A percentile compares a stretch with the other conserved stretches of the same genome.
These are phyloP conservation scores for Chrysocyon brachyurus DNA, from an alignment of 2,797 vertebrate genomes.

Conservation along the genomic window DNA sequence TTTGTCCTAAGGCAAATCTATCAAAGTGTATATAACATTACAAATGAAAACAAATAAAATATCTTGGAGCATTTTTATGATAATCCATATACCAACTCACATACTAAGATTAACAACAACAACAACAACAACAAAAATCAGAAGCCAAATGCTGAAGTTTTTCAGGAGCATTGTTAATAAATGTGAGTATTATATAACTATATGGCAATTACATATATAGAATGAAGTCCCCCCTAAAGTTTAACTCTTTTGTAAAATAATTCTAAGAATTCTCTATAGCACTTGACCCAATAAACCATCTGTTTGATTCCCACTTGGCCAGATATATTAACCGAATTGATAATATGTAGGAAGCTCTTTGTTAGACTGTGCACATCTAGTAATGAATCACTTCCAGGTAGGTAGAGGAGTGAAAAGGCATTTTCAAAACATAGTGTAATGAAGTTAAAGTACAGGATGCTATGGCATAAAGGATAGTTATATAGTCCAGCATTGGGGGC, in stretches of 20 bases:
- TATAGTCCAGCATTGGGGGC: not conserved
- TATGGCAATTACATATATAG: not conserved
- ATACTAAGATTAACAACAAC: not conserved
- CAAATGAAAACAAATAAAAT: conserved; percentile 32
- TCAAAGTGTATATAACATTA: not conserved
- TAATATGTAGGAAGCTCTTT: not conserved
- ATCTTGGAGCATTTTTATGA: not conserved
- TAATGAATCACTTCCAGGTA: not conserved
- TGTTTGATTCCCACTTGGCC: not conserved
- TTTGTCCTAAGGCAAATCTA: conserved; percentile 22
- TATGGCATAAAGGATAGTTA: not conserved
- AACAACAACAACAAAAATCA: not conserved
- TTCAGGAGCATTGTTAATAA: not conserved
- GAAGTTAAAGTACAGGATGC: not conserved
- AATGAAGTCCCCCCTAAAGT: not conserved
- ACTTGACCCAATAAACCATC: not conserved
- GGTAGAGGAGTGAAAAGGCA: not conserved
- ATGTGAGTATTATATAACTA: not conserved
- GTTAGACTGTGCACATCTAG: not conserved
- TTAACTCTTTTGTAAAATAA: not conserved
- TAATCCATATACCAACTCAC: not conserved
- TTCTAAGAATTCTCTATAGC: not conserved
- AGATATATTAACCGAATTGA: not conserved
- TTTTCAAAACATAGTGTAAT: not conserved
- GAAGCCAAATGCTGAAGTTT: not conserved